phyloP scores from a whole-genome alignment of 2,888 invertebrate genomes.

The Diaprepes abbreviatus region DNA sequence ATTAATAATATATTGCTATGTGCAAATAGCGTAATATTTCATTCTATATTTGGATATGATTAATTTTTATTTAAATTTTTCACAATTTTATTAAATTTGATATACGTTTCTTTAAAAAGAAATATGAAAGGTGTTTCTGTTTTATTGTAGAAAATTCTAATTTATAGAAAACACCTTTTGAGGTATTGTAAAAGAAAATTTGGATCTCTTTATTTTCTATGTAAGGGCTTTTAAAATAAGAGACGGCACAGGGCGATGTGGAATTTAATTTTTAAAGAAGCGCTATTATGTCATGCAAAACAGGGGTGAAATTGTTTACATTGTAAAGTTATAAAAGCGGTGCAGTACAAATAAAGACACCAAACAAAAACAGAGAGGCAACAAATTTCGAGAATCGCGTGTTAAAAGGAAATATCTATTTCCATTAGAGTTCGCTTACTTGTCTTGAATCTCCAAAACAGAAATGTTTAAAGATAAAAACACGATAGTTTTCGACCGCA shows the following conservation, averaged over 20 bases:
- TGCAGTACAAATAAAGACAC: slow-evolving; percentile 37
- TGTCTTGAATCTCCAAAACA: slow-evolving; percentile 35
- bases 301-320: slow-evolving; percentile 23
- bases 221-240: slow-evolving; percentile 11
- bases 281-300: slow-evolving; percentile 28
- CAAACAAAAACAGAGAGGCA: slow-evolving; percentile 18
- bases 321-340: slow-evolving; percentile 24
- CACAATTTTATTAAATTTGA: not conserved
- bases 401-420: slow-evolving; percentile 40
- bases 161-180: not conserved
- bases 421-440: slow-evolving; percentile 34
- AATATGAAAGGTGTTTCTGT: not conserved
- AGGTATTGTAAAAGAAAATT: not conserved
- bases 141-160: not conserved
- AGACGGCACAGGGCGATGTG: slow-evolving; percentile 1
- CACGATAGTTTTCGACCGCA: slow-evolving; percentile 25
- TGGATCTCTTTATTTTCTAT: not conserved
- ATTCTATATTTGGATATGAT: not conserved
- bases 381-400: slow-evolving; percentile 41
- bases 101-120: not conserved
- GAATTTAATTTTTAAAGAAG: slow-evolving; percentile 25
- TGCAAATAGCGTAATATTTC: no score
- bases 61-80: not conserved
- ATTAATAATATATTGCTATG: no score
- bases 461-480: slow-evolving; percentile 29